Conservation (phyloP, 2,888 invertebrate genomes). For the Tinea pellionella region DNA sequence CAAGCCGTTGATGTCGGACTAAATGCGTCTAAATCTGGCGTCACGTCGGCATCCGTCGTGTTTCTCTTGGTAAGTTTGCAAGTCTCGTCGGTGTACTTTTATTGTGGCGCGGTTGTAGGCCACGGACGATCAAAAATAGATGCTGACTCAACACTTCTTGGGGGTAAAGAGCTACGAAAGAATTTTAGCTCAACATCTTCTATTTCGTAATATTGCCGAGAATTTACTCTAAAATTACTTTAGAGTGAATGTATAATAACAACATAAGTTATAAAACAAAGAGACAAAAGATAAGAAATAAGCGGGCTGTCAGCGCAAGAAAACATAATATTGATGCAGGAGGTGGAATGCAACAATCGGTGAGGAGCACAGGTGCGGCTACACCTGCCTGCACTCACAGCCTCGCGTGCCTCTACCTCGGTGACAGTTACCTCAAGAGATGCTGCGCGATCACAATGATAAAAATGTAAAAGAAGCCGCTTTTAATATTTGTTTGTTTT, state of each 20-base stretch:
- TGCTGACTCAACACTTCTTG: background rate
- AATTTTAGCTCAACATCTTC: background rate
- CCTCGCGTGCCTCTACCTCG: constrained; percentile 5
- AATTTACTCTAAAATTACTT: too few species aligned
- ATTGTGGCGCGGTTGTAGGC: constrained; percentile 26
- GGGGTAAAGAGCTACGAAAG: background rate
- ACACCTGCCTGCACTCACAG: constrained; percentile 40
- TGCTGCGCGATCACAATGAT: background rate
- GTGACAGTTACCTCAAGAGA: background rate
- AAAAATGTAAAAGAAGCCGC: background rate
- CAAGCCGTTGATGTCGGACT: constrained; percentile 28
- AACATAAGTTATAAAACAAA: background rate
- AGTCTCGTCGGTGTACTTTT: constrained; percentile 17
- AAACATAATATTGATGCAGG: constrained; percentile 8
- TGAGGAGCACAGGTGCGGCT: constrained; percentile 43
- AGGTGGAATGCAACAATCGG: constrained; percentile 36
- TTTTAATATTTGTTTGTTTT: background rate
- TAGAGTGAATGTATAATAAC: background rate
- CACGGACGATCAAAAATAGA: constrained; percentile 27
- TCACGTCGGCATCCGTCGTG: background rate
- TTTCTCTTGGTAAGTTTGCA: background rate
- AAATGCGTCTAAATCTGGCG: constrained; percentile 41
- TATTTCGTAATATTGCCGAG: background rate
- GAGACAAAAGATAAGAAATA: background rate
- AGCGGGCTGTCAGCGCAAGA: background rate